Conservation (phyloP, 2,113 vertebrate species). For the Tonatia bakeri region DNA sequence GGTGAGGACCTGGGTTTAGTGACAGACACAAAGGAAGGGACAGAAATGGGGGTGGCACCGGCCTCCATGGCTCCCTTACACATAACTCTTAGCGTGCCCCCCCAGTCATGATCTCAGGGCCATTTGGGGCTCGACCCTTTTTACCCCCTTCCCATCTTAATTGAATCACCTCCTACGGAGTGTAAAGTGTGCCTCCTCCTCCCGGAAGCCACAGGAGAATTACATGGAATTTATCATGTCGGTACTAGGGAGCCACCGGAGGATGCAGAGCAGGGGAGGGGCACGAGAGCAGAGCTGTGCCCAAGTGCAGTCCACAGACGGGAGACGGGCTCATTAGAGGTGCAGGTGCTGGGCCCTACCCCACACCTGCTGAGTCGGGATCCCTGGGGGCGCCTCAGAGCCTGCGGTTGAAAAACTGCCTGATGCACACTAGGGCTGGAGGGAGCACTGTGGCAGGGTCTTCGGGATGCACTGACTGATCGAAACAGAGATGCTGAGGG, state of each 20-base stretch:
- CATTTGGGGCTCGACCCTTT: background rate
- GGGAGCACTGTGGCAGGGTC: background rate
- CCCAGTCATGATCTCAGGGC: background rate
- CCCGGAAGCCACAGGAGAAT: background rate
- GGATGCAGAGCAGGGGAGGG: background rate
- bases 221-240: background rate
- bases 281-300: background rate
- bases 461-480: background rate
- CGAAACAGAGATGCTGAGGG: background rate
- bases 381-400: background rate
- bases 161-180: background rate
- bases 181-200: background rate
- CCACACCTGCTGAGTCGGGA: background rate
- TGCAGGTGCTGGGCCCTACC: background rate
- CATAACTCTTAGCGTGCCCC: background rate
- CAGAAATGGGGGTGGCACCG: background rate
- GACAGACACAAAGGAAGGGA: background rate
- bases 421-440: background rate
- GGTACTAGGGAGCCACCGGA: background rate
- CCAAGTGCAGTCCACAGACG: background rate
- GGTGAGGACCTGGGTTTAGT: background rate
- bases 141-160: background rate
- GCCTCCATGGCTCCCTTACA: background rate
- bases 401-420: background rate
- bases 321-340: background rate